Evolutionary conservation across 2,797 vertebrate species (phyloP).

Genomic region (Philypnodon macrostomus): DNA sequence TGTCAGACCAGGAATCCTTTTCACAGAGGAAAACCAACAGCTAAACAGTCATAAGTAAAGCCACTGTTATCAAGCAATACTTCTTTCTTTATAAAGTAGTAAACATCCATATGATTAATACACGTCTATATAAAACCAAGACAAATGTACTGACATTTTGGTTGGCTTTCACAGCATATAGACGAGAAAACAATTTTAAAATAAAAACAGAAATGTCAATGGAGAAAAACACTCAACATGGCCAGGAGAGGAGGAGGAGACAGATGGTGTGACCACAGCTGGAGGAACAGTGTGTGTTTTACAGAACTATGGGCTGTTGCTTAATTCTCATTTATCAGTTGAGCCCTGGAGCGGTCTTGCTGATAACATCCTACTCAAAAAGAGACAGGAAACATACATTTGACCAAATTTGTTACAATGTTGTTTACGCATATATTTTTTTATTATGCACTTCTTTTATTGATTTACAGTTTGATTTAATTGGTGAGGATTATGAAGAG

Average conservation of each 20-base stretch:
- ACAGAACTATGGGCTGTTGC: slow-evolving; percentile 46
- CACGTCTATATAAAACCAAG: no score
- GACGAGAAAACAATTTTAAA: no score
- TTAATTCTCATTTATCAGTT: slow-evolving; percentile 53
- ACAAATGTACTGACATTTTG: no score
- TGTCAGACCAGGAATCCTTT: slow-evolving; percentile 3
- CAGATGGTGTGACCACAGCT: slow-evolving; percentile 38
- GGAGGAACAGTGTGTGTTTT: slow-evolving; percentile 38
- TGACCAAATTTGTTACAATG: no score
- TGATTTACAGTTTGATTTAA: slow-evolving; percentile 5
- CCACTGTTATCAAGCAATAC: not conserved
- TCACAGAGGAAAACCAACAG: not conserved
- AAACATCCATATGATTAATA: no score
- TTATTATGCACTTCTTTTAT: not conserved
- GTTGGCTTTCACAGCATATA: no score
- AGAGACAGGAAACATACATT: no score
- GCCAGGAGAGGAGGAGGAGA: slow-evolving; percentile 7
- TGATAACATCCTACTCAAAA: slow-evolving; percentile 27
- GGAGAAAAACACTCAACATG: not conserved
- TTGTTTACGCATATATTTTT: not conserved
- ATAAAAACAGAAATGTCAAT: not conserved
- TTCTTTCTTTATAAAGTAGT: not conserved
- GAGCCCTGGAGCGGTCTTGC: slow-evolving; percentile 29
- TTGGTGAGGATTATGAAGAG: slow-evolving; percentile 18
- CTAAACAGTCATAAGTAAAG: not conserved